These are phyloP conservation scores for Sisyra terminalis DNA, from an alignment of 2,888 invertebrate species.

Conservation along the genomic window DNA sequence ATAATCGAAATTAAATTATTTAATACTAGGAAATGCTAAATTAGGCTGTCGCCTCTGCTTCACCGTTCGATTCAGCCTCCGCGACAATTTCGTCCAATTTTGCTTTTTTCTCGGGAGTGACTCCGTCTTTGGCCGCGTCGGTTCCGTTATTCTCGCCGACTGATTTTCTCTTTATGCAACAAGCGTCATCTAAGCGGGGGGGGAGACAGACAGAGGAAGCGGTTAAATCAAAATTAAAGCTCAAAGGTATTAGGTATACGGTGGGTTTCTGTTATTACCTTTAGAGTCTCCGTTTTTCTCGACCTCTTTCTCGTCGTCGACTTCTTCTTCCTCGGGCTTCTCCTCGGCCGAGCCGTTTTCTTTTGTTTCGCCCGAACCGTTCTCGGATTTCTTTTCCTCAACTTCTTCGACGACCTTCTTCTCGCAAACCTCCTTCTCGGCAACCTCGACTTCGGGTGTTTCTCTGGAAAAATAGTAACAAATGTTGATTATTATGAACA, in stretches of 20 bases:
- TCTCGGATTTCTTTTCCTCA: constrained; percentile 27
- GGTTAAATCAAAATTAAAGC: too few species aligned
- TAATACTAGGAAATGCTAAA: constrained; percentile 7
- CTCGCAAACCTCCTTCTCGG: constrained; percentile 21
- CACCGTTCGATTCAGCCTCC: constrained; percentile 33
- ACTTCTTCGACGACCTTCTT: constrained; percentile 18
- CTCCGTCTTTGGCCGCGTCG: constrained; percentile 32
- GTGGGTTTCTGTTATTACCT: neutral
- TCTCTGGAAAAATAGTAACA: constrained; percentile 17
- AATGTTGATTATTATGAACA: neutral
- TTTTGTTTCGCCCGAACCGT: constrained; percentile 24
- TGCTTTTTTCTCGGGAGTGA: constrained; percentile 55
- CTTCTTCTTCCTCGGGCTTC: constrained; percentile 24
- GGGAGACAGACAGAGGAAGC: constrained; percentile 17
- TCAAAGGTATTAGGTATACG: too few species aligned
- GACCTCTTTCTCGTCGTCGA: constrained; percentile 27
- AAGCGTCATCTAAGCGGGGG: constrained; percentile 24
- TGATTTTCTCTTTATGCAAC: constrained; percentile 55
- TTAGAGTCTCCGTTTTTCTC: constrained; percentile 13
- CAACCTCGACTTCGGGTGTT: constrained; percentile 20
- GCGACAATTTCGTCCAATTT: constrained; percentile 46
- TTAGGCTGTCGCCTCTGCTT: constrained; percentile 39
- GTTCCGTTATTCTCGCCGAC: constrained; percentile 35
- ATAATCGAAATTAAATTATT: constrained; percentile 7
- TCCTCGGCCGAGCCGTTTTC: constrained; percentile 29